phyloP scores from a whole-genome alignment of 2,888 invertebrate species.

The Hoplodrina blanda region DNA sequence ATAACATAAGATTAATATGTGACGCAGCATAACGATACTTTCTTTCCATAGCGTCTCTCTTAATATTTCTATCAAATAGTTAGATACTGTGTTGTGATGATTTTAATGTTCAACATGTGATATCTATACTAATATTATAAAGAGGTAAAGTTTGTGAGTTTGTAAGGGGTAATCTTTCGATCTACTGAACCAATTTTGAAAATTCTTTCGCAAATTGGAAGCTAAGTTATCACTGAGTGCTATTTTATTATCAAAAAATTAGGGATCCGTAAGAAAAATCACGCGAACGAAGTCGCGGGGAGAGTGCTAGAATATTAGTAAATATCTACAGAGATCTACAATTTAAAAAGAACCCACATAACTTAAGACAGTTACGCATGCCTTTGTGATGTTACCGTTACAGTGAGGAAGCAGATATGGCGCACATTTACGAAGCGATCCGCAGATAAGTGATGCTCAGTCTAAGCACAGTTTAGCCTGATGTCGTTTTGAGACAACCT shows the following conservation, averaged over 20 bases:
- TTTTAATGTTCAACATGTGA: conserved; percentile 12
- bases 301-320: too few species aligned
- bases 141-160: too few species aligned
- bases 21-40: neutral
- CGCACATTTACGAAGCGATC: neutral
- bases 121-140: too few species aligned
- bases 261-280: too few species aligned
- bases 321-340: neutral
- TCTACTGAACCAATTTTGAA: too few species aligned
- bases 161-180: too few species aligned
- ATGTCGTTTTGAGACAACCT: neutral
- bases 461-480: neutral
- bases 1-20: neutral
- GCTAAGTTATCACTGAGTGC: too few species aligned
- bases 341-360: neutral
- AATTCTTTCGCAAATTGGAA: too few species aligned
- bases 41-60: too few species aligned
- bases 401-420: conserved; percentile 3
- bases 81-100: too few species aligned
- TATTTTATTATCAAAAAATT: too few species aligned
- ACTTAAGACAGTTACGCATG: neutral
- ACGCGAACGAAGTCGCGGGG: too few species aligned
- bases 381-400: neutral
- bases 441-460: neutral
- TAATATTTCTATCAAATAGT: neutral